A percentile compares a stretch with the other conserved stretches of the same genome.
phyloP scores from a whole-genome alignment of 2,113 vertebrate species.

The Tragulus kanchil region DNA sequence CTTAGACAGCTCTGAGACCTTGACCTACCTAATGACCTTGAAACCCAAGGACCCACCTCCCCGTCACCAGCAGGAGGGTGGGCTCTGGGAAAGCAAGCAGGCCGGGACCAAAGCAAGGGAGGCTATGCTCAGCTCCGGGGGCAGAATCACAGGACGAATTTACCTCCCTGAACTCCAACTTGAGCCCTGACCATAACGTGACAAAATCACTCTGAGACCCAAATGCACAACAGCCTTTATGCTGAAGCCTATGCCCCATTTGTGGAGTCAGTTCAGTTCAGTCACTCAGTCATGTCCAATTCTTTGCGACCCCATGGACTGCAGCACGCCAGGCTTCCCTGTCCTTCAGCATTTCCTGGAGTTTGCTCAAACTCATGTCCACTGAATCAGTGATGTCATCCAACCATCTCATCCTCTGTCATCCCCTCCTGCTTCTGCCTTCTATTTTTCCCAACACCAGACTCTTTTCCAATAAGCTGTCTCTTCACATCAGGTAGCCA shows the following conservation, averaged over 20 bases:
- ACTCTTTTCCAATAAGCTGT: too few species aligned
- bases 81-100: background rate
- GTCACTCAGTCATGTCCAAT: too few species aligned
- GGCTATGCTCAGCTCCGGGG: background rate
- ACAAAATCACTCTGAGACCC: background rate
- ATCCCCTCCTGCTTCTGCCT: too few species aligned
- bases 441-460: too few species aligned
- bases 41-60: background rate
- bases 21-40: background rate
- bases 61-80: rapidly evolving
- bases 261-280: too few species aligned
- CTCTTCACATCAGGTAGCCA: too few species aligned
- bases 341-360: too few species aligned
- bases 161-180: background rate
- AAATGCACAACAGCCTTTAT: background rate
- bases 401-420: too few species aligned
- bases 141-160: background rate
- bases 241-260: rapidly evolving
- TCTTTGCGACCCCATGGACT: too few species aligned
- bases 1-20: background rate
- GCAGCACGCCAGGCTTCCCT: too few species aligned
- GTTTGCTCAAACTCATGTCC: too few species aligned
- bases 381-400: too few species aligned
- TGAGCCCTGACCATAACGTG: background rate
- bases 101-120: rapidly evolving